Conservation (phyloP, 2,797 vertebrate species). For the Neostethus bicornis region DNA sequence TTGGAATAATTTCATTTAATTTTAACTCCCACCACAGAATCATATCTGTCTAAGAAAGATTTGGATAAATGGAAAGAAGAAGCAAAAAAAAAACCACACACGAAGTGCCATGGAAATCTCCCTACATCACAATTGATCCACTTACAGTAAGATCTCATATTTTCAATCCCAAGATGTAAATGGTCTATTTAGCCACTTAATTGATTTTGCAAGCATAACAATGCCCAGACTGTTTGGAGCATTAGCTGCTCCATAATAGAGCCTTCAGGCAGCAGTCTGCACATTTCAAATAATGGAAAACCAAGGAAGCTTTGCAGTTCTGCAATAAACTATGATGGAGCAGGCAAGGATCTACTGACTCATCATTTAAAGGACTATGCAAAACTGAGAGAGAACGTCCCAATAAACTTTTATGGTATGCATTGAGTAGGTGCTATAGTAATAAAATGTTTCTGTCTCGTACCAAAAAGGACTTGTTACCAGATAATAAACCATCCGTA, state of each 20-base stretch:
- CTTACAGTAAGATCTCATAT: constrained; percentile 11
- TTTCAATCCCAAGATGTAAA: constrained; percentile 53
- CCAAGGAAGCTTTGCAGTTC: constrained; percentile 38
- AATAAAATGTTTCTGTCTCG: background rate
- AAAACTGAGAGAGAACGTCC: background rate
- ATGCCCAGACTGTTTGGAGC: constrained; percentile 58
- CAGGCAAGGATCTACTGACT: constrained; percentile 14
- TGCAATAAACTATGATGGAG: constrained; percentile 13
- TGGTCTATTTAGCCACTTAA: constrained; percentile 71
- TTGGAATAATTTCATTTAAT: constrained; percentile 31
- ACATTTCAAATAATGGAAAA: constrained; percentile 50
- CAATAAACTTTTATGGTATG: background rate
- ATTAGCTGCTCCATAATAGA: constrained; percentile 56
- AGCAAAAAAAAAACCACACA: too few species aligned
- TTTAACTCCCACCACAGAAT: background rate
- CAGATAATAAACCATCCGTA: background rate
- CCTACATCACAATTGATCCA: background rate
- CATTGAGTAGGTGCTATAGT: background rate
- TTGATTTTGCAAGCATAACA: constrained; percentile 69
- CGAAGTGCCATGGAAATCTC: constrained; percentile 6
- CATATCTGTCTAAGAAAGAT: too few species aligned
- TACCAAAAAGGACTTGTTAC: background rate
- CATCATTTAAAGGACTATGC: background rate
- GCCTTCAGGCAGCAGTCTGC: constrained; percentile 39
- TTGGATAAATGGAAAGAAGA: too few species aligned